Conservation (phyloP, 2,113 vertebrate species). For the Chlorodrepanis virens region DNA sequence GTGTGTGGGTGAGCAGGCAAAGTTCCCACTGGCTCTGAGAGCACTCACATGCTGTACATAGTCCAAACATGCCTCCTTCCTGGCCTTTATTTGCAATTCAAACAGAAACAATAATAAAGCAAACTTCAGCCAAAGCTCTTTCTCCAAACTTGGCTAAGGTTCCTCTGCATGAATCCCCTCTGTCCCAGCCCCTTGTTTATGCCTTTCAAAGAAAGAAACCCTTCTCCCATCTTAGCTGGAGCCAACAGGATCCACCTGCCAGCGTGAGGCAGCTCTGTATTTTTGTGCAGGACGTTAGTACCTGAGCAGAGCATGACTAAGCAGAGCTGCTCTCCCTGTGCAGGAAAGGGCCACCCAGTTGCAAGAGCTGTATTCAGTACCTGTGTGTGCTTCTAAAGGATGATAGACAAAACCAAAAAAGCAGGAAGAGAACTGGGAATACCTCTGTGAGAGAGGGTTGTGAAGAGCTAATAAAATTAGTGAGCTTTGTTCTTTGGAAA, state of each 20-base stretch:
- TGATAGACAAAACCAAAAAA: neutral
- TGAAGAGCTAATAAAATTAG: neutral
- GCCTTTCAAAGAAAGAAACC: neutral
- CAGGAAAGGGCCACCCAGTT: neutral
- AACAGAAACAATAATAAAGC: conserved; percentile 34
- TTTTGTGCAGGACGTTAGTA: neutral
- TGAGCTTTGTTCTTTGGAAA: neutral
- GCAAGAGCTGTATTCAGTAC: neutral
- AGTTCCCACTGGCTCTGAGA: neutral
- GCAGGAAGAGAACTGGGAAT: neutral
- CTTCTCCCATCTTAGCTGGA: neutral
- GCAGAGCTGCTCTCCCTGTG: neutral
- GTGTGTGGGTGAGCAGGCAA: neutral
- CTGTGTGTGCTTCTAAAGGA: rapidly evolving
- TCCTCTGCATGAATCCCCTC: neutral
- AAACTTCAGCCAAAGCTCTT: conserved; percentile 18
- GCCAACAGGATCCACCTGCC: neutral
- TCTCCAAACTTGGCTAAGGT: conserved; percentile 21
- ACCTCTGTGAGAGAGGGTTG: neutral
- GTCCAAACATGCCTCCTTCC: conserved; percentile 52
- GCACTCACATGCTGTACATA: neutral
- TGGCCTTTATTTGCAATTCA: conserved; percentile 52
- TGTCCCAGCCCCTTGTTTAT: neutral
- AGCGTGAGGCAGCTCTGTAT: neutral
- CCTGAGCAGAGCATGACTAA: neutral